Evolutionary conservation across 2,113 vertebrate genomes (phyloP), one percentile per base, ranked within the genome.

Genomic region (Verasper variegatus): DNA sequence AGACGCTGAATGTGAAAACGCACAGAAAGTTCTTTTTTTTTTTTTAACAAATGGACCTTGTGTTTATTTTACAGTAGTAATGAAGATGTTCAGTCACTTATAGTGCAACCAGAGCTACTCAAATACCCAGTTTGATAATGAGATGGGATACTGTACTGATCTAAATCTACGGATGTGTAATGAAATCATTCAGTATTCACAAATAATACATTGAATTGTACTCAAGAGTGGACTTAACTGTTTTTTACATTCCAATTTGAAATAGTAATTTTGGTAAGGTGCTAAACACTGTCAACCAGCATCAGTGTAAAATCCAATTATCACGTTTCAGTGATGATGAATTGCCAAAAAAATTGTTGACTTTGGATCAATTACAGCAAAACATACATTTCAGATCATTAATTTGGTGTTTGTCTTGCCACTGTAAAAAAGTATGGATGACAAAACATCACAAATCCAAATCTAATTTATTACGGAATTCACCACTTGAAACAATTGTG

Each of bases 61-160:
- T 77, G 37, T 82, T 79, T 71, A 80, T 83, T 82, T 68, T 81
- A 89, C 80, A 89, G 63, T 52, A 82, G n/a, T 68, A 66, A 73
- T 83, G 27, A 76, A 71, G 23, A 59, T 68, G 59, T 77, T 68
- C 74, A 71, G 59, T 84, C 59, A 81, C 13, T 76, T 75, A 47
- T 9, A 62, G 56, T 72, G 76, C 57, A 17, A 76, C 51, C 23
- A 68, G 71, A 77, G 21, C 65, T 71, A 69, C 70, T 66, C 42
- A 56, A 72, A 71, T 64, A 60, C 51, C 69, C 59, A 55, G 76
- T 66, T 49, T 80, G 3, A 57, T 54, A 73, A 65, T 3, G 24
- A 72, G 47, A 76, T 68, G 15, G 24, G 40, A 75, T 64, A 55
- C 21, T 86, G 58, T 56, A 74, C 7, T 78, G 1, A 13, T 40